phyloP scores from a whole-genome alignment of 2,888 invertebrate species.

The Plebejus melissa region DNA sequence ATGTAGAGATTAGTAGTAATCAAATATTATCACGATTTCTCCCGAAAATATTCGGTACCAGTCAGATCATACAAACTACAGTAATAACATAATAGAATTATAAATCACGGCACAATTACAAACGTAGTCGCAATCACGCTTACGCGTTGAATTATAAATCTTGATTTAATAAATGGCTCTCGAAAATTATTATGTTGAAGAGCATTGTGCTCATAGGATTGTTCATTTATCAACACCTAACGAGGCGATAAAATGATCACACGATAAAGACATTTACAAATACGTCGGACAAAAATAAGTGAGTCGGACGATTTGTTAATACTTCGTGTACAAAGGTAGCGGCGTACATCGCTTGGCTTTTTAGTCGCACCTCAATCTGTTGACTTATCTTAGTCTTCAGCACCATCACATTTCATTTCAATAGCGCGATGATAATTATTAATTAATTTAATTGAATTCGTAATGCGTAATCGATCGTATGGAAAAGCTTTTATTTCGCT shows the following conservation, averaged over 20 bases:
- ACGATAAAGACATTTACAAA: conserved; percentile 62
- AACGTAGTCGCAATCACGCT: neutral
- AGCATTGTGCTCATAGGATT: conserved; percentile 67
- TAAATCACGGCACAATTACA: neutral
- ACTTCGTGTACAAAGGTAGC: conserved; percentile 49
- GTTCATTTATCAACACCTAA: conserved; percentile 66
- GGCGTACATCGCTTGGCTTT: conserved; percentile 44
- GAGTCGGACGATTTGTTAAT: conserved; percentile 34
- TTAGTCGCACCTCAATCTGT: conserved; percentile 19
- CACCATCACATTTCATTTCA: conserved; percentile 21
- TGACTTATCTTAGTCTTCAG: conserved; percentile 24
- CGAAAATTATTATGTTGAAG: conserved; percentile 59
- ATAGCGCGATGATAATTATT: conserved; percentile 1
- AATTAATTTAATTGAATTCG: conserved; percentile 8
- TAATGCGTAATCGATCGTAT: conserved; percentile 27
- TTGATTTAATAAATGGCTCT: conserved; percentile 19
- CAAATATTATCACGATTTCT: too few species aligned
- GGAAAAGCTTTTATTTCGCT: conserved; percentile 11
- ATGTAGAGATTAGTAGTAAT: too few species aligned
- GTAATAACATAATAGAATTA: neutral
- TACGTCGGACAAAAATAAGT: conserved; percentile 27
- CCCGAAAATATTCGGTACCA: neutral
- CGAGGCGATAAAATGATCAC: conserved; percentile 70
- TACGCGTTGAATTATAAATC: conserved; percentile 54
- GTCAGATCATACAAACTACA: neutral